Evolutionary conservation across 1,140 invertebrate genomes (phyloP).

Genomic region (Listronotus bonariensis): DNA sequence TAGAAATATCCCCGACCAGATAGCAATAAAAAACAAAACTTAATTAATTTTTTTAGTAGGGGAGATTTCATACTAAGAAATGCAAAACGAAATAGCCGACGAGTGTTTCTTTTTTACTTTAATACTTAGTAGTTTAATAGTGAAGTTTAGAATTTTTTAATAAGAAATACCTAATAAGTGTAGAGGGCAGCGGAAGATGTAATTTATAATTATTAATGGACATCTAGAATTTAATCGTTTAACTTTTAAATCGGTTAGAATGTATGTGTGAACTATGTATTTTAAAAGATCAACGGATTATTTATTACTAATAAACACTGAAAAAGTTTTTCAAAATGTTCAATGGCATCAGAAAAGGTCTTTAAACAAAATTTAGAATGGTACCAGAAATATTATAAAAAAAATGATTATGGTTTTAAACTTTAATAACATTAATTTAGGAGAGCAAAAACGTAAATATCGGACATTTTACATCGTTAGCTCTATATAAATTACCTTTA

Average conservation of each 20-base stretch:
- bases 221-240: constrained; percentile 25
- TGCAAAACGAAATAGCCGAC: constrained; percentile 30
- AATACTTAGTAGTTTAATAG: constrained; percentile 30
- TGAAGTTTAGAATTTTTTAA: constrained; percentile 28
- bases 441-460: too few relatives aligned
- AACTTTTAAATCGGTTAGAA: constrained; percentile 6
- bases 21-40: constrained; percentile 47
- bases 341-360: too few relatives aligned
- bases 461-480: too few relatives aligned
- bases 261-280: too few relatives aligned
- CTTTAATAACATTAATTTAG: too few relatives aligned
- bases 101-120: constrained; percentile 32
- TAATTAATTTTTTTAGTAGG: constrained; percentile 37
- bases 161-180: constrained; percentile 8
- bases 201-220: constrained; percentile 24
- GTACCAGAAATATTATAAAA: too few relatives aligned
- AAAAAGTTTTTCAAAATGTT: too few relatives aligned
- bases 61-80: constrained; percentile 35
- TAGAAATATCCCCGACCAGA: constrained; percentile 46
- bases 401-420: too few relatives aligned
- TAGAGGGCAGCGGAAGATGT: constrained; percentile 24
- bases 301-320: too few relatives aligned
- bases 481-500: too few relatives aligned
- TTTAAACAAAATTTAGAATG: too few relatives aligned
- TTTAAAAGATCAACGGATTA: too few relatives aligned